Evolutionary conservation across 2,888 invertebrate species (phyloP).

Genomic region (Quadriops clusia): DNA sequence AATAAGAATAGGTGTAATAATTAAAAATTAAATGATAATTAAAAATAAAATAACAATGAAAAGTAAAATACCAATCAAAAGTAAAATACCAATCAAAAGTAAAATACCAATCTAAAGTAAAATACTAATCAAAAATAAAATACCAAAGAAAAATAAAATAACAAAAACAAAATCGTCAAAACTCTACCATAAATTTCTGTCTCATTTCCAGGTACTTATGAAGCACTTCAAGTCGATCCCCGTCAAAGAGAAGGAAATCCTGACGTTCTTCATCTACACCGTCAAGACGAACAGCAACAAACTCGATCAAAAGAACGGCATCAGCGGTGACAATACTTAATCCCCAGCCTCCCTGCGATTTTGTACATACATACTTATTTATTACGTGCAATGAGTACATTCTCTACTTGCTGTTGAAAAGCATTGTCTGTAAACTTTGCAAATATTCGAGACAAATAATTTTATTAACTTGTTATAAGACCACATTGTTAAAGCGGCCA

Average conservation of each 20-base stretch:
- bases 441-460: no score
- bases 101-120: no score
- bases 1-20: no score
- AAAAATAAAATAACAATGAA: no score
- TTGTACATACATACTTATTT: conserved; percentile 1
- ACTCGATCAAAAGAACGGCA: conserved; percentile 70
- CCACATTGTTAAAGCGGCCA: no score
- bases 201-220: conserved; percentile 68
- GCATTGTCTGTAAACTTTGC: no score
- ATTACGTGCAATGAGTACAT: no score
- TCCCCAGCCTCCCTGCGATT: conserved; percentile 8
- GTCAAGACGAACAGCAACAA: conserved; percentile 88
- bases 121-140: conserved; percentile 2
- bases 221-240: conserved; percentile 93
- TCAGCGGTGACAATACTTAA: conserved; percentile 51
- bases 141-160: conserved; percentile 6
- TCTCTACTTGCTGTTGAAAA: no score
- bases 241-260: conserved; percentile 87
- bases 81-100: no score
- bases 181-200: conserved; percentile 12
- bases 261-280: conserved; percentile 92
- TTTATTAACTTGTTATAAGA: no score
- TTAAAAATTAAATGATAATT: no score
- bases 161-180: not conserved
- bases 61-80: no score